Evolutionary conservation across 2,888 invertebrate species (phyloP), one percentile per base, ranked within the genome.

Genomic region (Tetragonisca angustula): DNA sequence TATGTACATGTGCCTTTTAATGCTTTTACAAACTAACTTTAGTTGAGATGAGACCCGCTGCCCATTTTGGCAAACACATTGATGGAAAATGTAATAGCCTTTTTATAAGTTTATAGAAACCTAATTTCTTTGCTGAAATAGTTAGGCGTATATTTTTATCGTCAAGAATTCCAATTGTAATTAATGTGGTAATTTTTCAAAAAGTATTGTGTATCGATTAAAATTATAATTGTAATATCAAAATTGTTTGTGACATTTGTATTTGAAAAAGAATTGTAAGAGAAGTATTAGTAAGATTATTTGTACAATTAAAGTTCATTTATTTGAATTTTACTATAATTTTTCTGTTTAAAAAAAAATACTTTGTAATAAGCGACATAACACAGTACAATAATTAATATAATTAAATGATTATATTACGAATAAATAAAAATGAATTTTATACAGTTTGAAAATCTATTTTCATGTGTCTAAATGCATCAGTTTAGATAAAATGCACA

Each of bases 1-100:
- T 80, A 77, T 73, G 76, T 68, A 80, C 36, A 59, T 72, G 72
- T 59, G 65, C 21, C 74, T 64, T 84, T 81, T 76, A 84, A 64
- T 73, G 32, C 67, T 54, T 49, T 68, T 77, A 71, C 24, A 64
- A 64, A 68, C 75, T 59, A 36, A 71, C 50, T 78, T 74, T 52
- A 32, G 13, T 36, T 4, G 6, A 32, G n/a, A 27, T 49, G 17
- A 17, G n/a, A 15, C 24, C 3, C 19, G 17, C 6, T n/a, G n/a
- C 4, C 27, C 61, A 27, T 59, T 50, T 52, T 21, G 59, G 3
- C n/a, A 56, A 50, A 21, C 27, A 27, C 61, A 13, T 56, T 59
- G 17, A 11, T 27, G n/a, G 5, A 50, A 62, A 76, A 24, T 5
- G 9, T 24, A 56, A 52, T 54, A n/a, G 17, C 43, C 17, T 36